A percentile compares a stretch with the other conserved stretches of the same genome.
Evolutionary conservation across 2,888 invertebrate species (phyloP).

Genomic region (Trichacis sp.): DNA sequence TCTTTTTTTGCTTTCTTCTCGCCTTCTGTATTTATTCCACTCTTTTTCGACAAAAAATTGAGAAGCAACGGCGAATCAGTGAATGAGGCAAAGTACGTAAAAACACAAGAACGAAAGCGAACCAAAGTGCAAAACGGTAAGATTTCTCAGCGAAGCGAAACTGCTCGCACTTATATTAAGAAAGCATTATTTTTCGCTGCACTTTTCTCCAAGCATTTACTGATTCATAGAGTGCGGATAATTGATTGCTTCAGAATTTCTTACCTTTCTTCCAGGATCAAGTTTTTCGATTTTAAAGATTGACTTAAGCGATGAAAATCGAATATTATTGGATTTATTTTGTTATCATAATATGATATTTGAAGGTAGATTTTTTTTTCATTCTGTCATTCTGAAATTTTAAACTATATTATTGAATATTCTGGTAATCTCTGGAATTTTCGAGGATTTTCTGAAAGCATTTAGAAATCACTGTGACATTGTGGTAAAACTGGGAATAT

Average conservation of each 20-base stretch:
- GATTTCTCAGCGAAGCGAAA: conserved; percentile 18
- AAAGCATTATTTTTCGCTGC: conserved; percentile 2
- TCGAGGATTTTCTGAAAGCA: no score
- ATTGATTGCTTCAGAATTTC: conserved; percentile 22
- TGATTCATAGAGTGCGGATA: conserved; percentile 32
- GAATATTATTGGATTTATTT: not conserved
- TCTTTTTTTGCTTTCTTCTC: not conserved
- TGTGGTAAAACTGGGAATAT: no score
- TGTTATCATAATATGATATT: no score
- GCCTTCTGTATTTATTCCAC: not conserved
- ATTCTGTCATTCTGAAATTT: no score
- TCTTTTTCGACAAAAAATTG: conserved; percentile 7
- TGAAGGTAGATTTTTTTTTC: no score
- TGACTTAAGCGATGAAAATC: no score
- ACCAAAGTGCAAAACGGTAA: conserved; percentile 16
- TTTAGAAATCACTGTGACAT: no score
- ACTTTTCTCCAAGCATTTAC: conserved; percentile 20
- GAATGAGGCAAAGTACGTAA: conserved; percentile 11
- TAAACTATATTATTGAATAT: no score
- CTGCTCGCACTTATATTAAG: conserved; percentile 15
- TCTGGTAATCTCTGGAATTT: no score
- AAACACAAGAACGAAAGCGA: conserved; percentile 18
- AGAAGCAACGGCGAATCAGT: conserved; percentile 12
- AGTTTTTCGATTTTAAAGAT: not conserved
- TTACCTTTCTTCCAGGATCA: conserved; percentile 8